These are phyloP conservation scores for Pelmatolapia mariae DNA, from an alignment of 2,113 vertebrate genomes.

Conservation along the genomic window DNA sequence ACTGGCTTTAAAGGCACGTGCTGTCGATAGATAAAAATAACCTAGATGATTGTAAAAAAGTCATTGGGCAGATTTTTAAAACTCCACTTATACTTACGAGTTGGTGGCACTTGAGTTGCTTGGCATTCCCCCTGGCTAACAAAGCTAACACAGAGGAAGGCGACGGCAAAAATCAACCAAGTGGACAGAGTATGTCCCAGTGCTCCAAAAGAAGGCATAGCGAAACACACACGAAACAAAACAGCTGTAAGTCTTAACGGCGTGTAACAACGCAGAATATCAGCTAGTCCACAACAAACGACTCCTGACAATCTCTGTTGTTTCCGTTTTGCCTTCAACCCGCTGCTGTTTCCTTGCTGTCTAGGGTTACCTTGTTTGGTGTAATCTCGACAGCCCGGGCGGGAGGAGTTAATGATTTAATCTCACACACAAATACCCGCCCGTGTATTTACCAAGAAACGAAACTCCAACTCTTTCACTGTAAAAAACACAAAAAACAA, in stretches of 20 bases:
- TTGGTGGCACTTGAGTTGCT: background rate
- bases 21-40: background rate
- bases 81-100: conserved; percentile 1
- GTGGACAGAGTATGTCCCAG: background rate
- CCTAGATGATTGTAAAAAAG: fast-evolving
- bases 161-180: background rate
- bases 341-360: background rate
- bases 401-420: background rate
- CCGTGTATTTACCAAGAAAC: background rate
- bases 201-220: background rate
- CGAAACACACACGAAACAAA: background rate
- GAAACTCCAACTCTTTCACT: background rate
- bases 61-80: fast-evolving
- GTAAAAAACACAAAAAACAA: background rate
- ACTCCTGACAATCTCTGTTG: background rate
- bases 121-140: conserved; percentile 24
- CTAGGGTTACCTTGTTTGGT: background rate
- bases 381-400: background rate
- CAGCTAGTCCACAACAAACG: background rate
- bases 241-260: background rate
- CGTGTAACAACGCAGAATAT: background rate
- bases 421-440: background rate
- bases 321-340: background rate
- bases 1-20: fast-evolving
- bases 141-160: conserved; percentile 10